phyloP scores from a whole-genome alignment of 92 coral and sea anemone genomes.

The Hydrozoanthus gracilis region DNA sequence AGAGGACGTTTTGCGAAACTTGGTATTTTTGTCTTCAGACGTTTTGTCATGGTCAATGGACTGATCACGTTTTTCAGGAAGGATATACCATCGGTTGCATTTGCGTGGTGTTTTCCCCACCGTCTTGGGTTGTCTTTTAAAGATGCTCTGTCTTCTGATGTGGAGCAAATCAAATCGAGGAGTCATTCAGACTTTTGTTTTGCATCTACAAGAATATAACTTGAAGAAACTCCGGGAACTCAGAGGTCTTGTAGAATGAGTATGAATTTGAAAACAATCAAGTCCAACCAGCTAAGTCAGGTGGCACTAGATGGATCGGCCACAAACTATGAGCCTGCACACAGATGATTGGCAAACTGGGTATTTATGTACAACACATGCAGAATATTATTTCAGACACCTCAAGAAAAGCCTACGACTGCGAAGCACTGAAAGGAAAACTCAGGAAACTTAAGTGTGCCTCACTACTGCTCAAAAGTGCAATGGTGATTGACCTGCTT shows the following conservation, averaged over 20 bases:
- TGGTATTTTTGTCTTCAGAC: too few relatives aligned
- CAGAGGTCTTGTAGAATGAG: conserved; percentile 1
- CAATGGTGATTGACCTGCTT: conserved; percentile 18
- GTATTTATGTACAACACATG: conserved; percentile 14
- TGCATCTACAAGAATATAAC: conserved; percentile 8
- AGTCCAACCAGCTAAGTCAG: conserved; percentile 14
- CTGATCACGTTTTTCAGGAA: background rate
- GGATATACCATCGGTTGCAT: conserved; percentile 18
- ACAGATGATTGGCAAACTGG: conserved; percentile 23
- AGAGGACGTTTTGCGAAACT: too few relatives aligned
- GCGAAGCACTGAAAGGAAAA: conserved; percentile 2
- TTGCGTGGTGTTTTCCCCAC: conserved; percentile 8
- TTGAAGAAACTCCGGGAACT: conserved; percentile 18
- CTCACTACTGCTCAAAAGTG: conserved; percentile 9
- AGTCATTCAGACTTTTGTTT: conserved; percentile 12
- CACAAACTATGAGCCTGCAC: conserved; percentile 14
- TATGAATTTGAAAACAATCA: conserved; percentile 1
- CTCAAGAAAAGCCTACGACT: background rate
- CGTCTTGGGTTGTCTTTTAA: conserved; percentile 11
- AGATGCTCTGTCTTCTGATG: conserved; percentile 14
- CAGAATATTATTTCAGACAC: conserved; percentile 31
- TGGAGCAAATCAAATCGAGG: background rate
- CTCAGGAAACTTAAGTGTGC: conserved; percentile 20
- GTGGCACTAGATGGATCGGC: conserved; percentile 26
- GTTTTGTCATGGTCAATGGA: conserved; percentile 1